Evolutionary conservation across 53 echinoderm and acorn worm genomes (phyloP).

Genomic region (Crossaster papposus): DNA sequence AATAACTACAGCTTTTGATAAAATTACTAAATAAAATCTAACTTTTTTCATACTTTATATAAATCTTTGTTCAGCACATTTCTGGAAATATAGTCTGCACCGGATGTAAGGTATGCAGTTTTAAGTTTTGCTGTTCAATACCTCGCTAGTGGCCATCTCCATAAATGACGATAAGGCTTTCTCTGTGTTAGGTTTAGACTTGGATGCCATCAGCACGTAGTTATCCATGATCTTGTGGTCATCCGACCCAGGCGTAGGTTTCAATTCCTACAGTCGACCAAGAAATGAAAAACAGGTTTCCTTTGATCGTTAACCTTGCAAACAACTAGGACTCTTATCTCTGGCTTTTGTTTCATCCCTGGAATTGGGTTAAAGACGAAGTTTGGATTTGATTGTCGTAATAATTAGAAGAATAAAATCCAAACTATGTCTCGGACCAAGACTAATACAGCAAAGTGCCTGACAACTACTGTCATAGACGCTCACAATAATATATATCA

Average conservation of each 20-base stretch:
- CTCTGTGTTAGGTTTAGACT: constrained; percentile 91
- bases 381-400: too few relatives aligned
- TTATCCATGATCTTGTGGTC: constrained; percentile 77
- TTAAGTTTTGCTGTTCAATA: neutral
- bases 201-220: constrained; percentile 87
- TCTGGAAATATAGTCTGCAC: neutral
- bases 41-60: too few relatives aligned
- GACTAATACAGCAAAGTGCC: too few relatives aligned
- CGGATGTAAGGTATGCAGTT: neutral
- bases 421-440: too few relatives aligned
- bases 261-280: constrained; percentile 71
- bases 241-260: constrained; percentile 69
- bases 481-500: too few relatives aligned
- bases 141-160: constrained; percentile 94
- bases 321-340: neutral
- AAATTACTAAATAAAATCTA: too few relatives aligned
- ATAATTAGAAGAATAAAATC: too few relatives aligned
- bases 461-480: too few relatives aligned
- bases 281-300: neutral
- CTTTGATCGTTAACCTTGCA: neutral
- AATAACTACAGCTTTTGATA: too few relatives aligned
- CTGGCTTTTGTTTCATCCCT: too few relatives aligned
- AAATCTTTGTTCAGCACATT: too few relatives aligned
- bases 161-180: constrained; percentile 91
- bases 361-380: too few relatives aligned